Evolutionary conservation across 2,797 vertebrate species (phyloP).

Genomic region (Coregonus sp.): DNA sequence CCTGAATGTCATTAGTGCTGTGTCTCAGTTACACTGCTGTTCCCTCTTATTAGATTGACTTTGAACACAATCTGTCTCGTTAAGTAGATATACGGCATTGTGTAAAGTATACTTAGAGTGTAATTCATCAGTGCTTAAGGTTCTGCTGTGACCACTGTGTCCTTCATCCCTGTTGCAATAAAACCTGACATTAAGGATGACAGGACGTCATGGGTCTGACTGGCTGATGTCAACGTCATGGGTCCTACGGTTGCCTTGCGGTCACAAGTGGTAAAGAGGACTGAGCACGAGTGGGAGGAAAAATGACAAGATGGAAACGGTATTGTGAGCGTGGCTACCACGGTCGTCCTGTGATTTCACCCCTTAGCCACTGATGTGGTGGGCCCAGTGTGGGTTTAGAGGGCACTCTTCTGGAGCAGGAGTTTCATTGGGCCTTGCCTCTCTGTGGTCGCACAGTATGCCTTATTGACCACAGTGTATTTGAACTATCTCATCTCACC

Average conservation of each 20-base stretch:
- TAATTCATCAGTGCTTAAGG: slow-evolving; percentile 31
- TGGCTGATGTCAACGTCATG: too few species aligned
- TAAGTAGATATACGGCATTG: slow-evolving; percentile 54
- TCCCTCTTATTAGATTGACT: slow-evolving; percentile 53
- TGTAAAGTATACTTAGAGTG: slow-evolving; percentile 42
- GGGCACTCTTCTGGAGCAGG: slow-evolving; percentile 42
- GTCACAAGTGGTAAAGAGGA: slow-evolving; percentile 41
- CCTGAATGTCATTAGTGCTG: slow-evolving; percentile 50
- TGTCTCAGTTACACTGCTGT: slow-evolving; percentile 24
- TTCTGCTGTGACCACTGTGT: slow-evolving; percentile 30
- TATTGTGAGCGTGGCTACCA: slow-evolving; percentile 60
- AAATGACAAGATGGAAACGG: slow-evolving; percentile 63
- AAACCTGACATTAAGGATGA: slow-evolving; percentile 60
- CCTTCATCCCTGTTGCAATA: slow-evolving; percentile 39
- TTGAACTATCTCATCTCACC: slow-evolving; percentile 67
- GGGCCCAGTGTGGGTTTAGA: slow-evolving; percentile 57
- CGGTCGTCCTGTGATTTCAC: slow-evolving; percentile 53
- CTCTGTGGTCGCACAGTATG: slow-evolving; percentile 64
- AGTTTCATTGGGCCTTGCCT: slow-evolving; percentile 54
- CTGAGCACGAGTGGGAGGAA: slow-evolving; percentile 17
- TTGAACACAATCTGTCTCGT: slow-evolving; percentile 57
- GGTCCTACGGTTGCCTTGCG: too few species aligned
- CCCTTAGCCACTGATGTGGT: slow-evolving; percentile 65
- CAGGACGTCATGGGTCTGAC: slow-evolving; percentile 30
- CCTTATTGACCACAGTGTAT: slow-evolving; percentile 70